Base-by-base conservation (phyloP, 1,140 invertebrate species). In the Macrotrachela quadricornifera region DNA sequence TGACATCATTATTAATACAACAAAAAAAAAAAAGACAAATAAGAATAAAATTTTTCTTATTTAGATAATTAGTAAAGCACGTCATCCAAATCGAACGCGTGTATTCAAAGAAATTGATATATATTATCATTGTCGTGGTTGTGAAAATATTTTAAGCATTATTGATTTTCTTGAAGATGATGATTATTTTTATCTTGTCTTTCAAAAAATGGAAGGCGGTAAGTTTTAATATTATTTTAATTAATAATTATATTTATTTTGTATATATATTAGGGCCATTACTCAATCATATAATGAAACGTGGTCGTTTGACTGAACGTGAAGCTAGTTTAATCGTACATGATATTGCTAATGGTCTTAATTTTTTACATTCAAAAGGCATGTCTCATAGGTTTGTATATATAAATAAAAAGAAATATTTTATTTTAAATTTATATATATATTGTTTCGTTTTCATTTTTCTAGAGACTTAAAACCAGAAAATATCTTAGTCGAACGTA, bases 101-200 rank as follows among this genome's bases (percentile, higher is more conserved):
- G 88, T 95, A 43, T 90, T 95, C 75, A 84, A 87, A 56, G 91
- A 97, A 72, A 86, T 97, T 59, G 88, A 97, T 73, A 94, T 87
- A 58, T 95, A 95, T 76, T 84, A 92, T 72, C 82, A 94, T 71
- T 96, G 88, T 71, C 81, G 86, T 67, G 85, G 83, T 57, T 87
- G 95, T 73, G 80, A 83, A 18, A 90, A 94, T 69, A 94, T 96
- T 68, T 84, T 96, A 64, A 87, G 95, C 71, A 77, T 97, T 63
- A 80, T 86, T 61, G 87, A 94, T 69, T 92, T 88, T 73, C 92
- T 92, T 71, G 87, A 95, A 71, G 90, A 94, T 74, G 81, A 87
- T 58, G 83, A 90, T 44, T 61, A 58, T 57, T 65, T 47, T 48
- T 56, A 47, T 40, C 17, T 51, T 10, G 49, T 57, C 8, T 50